phyloP scores from a whole-genome alignment of 2,113 vertebrate genomes.

The Oreochromis niloticus region DNA sequence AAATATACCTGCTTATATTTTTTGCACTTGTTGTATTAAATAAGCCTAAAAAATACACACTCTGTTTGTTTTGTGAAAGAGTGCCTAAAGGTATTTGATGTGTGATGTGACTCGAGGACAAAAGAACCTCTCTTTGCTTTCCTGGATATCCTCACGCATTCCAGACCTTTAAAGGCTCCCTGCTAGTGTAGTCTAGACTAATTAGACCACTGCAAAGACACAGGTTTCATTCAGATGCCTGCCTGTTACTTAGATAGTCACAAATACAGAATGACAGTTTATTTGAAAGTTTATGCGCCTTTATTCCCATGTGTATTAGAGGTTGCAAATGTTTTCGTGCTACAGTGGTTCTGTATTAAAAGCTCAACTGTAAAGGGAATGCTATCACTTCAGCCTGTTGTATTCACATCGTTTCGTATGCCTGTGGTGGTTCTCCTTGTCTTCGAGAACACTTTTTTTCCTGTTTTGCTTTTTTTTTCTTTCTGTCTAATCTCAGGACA shows the following conservation, averaged over 20 bases:
- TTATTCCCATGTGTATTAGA: neutral
- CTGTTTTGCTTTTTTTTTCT: neutral
- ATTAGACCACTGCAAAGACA: neutral
- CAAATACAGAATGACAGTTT: neutral
- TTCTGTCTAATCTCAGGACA: slow-evolving; percentile 17
- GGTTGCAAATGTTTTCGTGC: neutral
- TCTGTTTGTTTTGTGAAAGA: neutral
- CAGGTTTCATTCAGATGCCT: neutral
- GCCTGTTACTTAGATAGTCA: neutral
- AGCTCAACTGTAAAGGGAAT: neutral
- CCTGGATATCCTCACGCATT: neutral
- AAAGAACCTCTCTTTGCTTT: neutral
- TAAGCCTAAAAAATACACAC: neutral
- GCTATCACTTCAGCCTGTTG: neutral
- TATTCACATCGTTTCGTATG: neutral
- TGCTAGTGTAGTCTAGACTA: neutral
- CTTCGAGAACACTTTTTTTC: neutral
- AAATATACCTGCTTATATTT: neutral
- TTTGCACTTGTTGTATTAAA: neutral
- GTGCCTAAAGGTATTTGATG: neutral
- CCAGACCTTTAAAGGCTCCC: neutral
- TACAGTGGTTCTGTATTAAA: neutral
- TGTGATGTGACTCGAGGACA: neutral
- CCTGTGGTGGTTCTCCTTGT: neutral
- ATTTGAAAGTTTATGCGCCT: neutral